Conservation (phyloP, 1,140 invertebrate species). For the Anadara kagoshimensis region DNA sequence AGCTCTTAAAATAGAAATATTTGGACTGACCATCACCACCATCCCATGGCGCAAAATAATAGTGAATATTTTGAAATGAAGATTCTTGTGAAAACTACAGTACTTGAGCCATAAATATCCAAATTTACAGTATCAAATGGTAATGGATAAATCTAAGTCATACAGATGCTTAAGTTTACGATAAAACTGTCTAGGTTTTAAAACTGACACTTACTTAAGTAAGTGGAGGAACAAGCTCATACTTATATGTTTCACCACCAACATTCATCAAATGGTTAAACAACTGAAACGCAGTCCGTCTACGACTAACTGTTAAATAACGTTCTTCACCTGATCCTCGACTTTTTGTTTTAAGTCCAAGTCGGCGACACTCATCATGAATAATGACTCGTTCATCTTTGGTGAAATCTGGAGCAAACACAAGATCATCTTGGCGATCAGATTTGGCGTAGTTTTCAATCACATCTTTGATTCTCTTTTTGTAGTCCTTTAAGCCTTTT, state of each 20-base stretch:
- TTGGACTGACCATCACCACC: no score
- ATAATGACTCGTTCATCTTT: constrained; percentile 83
- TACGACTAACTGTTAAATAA: constrained; percentile 76
- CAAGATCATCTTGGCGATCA: constrained; percentile 75
- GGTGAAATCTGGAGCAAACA: constrained; percentile 82
- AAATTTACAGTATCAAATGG: no score
- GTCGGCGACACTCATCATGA: constrained; percentile 74
- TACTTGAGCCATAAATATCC: no score
- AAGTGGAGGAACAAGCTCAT: constrained; percentile 71
- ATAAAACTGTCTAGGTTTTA: no score
- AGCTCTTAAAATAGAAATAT: no score
- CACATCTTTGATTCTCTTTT: constrained; percentile 44
- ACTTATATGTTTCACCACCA: constrained; percentile 71
- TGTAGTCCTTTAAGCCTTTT: constrained; percentile 54
- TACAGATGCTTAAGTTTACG: no score
- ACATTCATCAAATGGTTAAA: constrained; percentile 66
- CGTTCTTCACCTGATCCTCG: constrained; percentile 76
- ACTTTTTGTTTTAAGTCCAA: constrained; percentile 78
- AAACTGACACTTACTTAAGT: no score
- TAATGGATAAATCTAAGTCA: no score
- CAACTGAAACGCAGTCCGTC: constrained; percentile 63
- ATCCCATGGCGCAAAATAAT: no score
- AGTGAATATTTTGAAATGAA: no score
- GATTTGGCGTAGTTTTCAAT: constrained; percentile 61
- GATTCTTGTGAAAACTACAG: no score